A percentile compares a stretch with the other conserved stretches of the same genome.
Conservation (phyloP, 2,797 vertebrate genomes). For the Calcarius lapponicus region DNA sequence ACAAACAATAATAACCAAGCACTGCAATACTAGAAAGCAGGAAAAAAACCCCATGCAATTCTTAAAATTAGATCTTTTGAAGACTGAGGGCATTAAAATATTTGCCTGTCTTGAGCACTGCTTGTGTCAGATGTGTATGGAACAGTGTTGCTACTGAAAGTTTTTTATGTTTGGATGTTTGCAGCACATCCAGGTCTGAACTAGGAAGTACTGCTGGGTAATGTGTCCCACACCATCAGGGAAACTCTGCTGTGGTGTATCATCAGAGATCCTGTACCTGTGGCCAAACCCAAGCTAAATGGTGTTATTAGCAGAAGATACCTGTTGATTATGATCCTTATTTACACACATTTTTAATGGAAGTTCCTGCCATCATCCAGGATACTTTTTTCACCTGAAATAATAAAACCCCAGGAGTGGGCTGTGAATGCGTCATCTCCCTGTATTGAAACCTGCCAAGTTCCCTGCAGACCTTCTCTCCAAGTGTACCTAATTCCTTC, state of each 20-base stretch:
- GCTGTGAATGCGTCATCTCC: neutral
- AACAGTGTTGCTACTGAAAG: neutral
- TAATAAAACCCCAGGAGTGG: neutral
- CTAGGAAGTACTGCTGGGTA: neutral
- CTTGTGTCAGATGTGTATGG: neutral
- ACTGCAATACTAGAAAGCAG: neutral
- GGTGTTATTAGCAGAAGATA: neutral
- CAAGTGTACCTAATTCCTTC: neutral
- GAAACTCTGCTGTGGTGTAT: accelerated
- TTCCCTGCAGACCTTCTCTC: neutral
- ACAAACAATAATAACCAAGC: neutral
- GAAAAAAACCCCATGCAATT: neutral
- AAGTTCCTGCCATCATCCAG: neutral
- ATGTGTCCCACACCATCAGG: accelerated
- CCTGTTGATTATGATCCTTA: neutral
- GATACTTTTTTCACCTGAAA: neutral
- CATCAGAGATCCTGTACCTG: accelerated
- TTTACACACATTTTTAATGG: neutral
- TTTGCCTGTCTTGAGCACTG: neutral
- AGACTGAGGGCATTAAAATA: accelerated
- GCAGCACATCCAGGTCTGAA: neutral
- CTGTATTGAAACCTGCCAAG: neutral
- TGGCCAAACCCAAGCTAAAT: neutral
- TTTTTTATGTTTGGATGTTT: neutral
- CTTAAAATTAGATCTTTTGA: neutral